Percentiles rank a stretch among this genome's conserved stretches.
These are phyloP conservation scores for Scomber scombrus DNA, from an alignment of 2,113 vertebrate species.

Conservation along the genomic window DNA sequence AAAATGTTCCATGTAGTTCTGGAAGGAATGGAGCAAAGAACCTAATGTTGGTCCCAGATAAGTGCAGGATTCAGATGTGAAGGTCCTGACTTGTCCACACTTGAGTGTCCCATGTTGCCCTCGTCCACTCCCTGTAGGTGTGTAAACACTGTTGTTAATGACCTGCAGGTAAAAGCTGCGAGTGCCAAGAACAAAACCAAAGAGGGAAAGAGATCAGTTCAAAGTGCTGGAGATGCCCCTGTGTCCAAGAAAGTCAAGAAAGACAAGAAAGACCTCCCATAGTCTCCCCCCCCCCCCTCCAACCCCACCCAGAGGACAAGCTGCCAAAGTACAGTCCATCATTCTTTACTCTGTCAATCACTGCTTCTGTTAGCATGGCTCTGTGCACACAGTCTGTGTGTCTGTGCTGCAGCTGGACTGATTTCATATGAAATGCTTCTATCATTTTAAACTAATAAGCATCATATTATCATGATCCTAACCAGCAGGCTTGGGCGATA, in stretches of 20 bases:
- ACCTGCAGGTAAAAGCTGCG: conserved; percentile 81
- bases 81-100: not conserved
- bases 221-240: conserved; percentile 62
- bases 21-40: no score
- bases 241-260: conserved; percentile 84
- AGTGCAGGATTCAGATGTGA: not conserved
- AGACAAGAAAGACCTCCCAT: conserved; percentile 74
- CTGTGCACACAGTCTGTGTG: not conserved
- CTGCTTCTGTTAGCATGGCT: conserved; percentile 49
- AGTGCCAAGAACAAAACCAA: conserved; percentile 73
- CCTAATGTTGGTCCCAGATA: not conserved
- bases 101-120: conserved; percentile 17
- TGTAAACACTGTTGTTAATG: conserved; percentile 69
- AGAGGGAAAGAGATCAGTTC: conserved; percentile 79
- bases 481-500: conserved; percentile 44
- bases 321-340: conserved; percentile 79
- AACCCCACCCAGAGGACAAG: conserved; percentile 63
- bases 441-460: not conserved
- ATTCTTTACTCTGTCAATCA: conserved; percentile 58
- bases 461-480: conserved; percentile 1
- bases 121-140: not conserved
- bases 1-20: no score
- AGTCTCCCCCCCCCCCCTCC: conserved; percentile 38
- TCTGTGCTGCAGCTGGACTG: not conserved
- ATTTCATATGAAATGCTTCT: not conserved